phyloP scores from a whole-genome alignment of 2,888 invertebrate species.

The Eupithecia tripunctaria region DNA sequence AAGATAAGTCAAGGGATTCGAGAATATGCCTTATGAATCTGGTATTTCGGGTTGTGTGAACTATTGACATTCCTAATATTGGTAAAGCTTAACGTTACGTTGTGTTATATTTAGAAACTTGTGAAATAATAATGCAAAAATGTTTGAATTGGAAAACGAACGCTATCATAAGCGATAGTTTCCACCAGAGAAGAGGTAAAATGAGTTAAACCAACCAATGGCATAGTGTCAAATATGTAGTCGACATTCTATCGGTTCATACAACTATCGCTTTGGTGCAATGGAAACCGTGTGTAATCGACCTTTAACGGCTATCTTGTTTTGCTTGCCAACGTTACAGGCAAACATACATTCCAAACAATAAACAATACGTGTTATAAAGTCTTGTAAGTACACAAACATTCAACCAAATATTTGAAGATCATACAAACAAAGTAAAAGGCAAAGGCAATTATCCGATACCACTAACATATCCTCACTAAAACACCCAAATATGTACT shows the following conservation, averaged over 20 bases:
- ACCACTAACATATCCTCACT: constrained; percentile 10
- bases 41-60: not conserved
- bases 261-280: not conserved
- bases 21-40: constrained; percentile 7
- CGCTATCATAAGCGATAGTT: not conserved
- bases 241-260: not conserved
- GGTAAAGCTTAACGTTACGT: not conserved
- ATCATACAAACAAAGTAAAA: constrained; percentile 6
- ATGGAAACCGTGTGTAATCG: constrained; percentile 3
- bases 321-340: constrained; percentile 1
- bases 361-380: constrained; percentile 10
- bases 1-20: constrained; percentile 13
- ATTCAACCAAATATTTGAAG: constrained; percentile 26
- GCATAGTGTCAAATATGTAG: not conserved
- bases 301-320: constrained; percentile 4
- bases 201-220: no score
- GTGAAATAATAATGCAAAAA: not conserved
- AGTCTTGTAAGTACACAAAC: constrained; percentile 14
- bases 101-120: not conserved
- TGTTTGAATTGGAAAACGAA: not conserved
- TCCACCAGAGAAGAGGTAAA: not conserved
- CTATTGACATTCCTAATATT: not conserved
- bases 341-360: constrained; percentile 10
- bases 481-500: not conserved
- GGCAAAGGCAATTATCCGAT: constrained; percentile 21